phyloP scores from a whole-genome alignment of 1,140 invertebrate species.

The Atta cephalotes region DNA sequence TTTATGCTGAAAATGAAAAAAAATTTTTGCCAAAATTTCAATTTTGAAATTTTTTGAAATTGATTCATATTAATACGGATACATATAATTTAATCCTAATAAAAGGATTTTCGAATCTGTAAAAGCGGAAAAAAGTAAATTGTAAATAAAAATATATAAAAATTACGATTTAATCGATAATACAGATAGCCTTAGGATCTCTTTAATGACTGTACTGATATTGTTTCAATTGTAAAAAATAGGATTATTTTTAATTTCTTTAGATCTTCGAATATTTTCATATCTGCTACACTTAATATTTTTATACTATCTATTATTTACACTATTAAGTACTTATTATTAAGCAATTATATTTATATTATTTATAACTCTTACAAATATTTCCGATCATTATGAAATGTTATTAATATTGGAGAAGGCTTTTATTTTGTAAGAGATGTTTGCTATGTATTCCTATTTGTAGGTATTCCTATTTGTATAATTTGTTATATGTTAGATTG shows the following conservation, averaged over 20 bases:
- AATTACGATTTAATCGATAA: no score
- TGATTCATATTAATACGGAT: no score
- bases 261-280: not conserved
- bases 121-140: no score
- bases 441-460: not conserved
- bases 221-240: no score
- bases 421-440: conserved; percentile 40
- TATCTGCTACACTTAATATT: not conserved
- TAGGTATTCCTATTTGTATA: not conserved
- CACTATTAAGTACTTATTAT: conserved; percentile 27
- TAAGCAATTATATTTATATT: conserved; percentile 19
- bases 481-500: conserved; percentile 27
- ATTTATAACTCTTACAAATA: conserved; percentile 3
- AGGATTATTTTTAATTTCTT: not conserved
- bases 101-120: no score
- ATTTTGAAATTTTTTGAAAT: no score
- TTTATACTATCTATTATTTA: conserved; percentile 32
- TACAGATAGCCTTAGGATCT: no score
- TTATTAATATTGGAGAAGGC: conserved; percentile 6
- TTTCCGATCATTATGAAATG: conserved; percentile 24
- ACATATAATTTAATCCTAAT: no score
- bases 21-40: no score
- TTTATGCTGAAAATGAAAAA: no score
- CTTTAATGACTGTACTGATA: no score
- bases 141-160: no score